Conservation (phyloP, 2,797 vertebrate genomes). For the Platalea minor region DNA sequence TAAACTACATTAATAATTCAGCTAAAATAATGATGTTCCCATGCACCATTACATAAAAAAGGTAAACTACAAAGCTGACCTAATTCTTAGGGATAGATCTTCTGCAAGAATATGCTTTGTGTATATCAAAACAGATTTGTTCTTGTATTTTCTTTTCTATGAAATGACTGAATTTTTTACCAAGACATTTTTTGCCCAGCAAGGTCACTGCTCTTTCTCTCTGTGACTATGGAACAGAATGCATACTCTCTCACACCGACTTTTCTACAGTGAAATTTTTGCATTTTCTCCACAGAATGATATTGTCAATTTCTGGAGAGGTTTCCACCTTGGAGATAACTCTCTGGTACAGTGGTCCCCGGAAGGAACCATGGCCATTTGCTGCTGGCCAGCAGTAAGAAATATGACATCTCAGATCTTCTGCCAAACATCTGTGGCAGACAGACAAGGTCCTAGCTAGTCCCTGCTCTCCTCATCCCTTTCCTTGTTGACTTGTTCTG, state of each 20-base stretch:
- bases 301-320: background rate
- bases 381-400: background rate
- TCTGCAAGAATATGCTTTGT: background rate
- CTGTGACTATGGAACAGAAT: background rate
- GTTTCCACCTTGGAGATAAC: background rate
- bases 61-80: background rate
- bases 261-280: background rate
- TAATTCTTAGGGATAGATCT: background rate
- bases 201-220: background rate
- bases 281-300: background rate
- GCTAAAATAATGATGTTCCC: background rate
- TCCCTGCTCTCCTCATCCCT: background rate
- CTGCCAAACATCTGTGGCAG: background rate
- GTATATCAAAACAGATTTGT: background rate
- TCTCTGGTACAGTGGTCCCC: background rate
- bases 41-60: background rate
- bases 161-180: background rate
- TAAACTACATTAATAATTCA: constrained; percentile 5
- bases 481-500: background rate
- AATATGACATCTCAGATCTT: background rate
- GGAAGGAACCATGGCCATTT: background rate
- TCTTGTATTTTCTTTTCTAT: background rate
- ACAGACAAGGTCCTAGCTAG: background rate
- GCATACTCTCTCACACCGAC: background rate
- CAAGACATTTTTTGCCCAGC: background rate